Evolutionary conservation across 2,888 invertebrate genomes (phyloP).

Genomic region (Glyphotaelius pellucidus): DNA sequence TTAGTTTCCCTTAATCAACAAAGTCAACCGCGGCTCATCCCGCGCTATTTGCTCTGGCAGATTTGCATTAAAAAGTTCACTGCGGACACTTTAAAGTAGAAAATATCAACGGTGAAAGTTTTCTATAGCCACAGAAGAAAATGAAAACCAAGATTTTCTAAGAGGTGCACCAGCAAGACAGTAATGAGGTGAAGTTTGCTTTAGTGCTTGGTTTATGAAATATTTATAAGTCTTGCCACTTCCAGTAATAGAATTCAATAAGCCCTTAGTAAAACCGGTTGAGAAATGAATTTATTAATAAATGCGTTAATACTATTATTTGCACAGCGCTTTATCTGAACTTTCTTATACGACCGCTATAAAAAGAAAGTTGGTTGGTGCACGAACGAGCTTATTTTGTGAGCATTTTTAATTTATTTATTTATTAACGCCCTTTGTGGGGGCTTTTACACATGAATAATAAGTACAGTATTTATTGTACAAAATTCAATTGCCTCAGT

Average conservation of each 20-base stretch:
- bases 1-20: not conserved
- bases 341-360: not conserved
- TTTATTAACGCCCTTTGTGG: too few relatives aligned
- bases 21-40: not conserved
- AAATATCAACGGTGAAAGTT: not conserved
- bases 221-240: not conserved
- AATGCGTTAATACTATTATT: not conserved
- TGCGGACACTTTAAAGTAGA: not conserved
- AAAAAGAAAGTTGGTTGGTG: not conserved
- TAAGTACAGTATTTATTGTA: too few relatives aligned
- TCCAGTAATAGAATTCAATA: not conserved
- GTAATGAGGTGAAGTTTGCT: not conserved
- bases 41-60: not conserved
- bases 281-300: not conserved
- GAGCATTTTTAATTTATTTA: not conserved
- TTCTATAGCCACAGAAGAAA: not conserved
- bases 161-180: not conserved
- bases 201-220: not conserved
- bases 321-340: not conserved
- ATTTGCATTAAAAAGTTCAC: constrained; percentile 11
- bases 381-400: not conserved
- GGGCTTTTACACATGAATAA: too few relatives aligned
- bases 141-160: not conserved
- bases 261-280: not conserved
- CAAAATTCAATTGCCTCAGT: too few relatives aligned